A percentile compares a stretch with the other conserved stretches of the same genome.
Conservation (phyloP, 1,140 invertebrate species). For the Diorhabda sublineata region DNA sequence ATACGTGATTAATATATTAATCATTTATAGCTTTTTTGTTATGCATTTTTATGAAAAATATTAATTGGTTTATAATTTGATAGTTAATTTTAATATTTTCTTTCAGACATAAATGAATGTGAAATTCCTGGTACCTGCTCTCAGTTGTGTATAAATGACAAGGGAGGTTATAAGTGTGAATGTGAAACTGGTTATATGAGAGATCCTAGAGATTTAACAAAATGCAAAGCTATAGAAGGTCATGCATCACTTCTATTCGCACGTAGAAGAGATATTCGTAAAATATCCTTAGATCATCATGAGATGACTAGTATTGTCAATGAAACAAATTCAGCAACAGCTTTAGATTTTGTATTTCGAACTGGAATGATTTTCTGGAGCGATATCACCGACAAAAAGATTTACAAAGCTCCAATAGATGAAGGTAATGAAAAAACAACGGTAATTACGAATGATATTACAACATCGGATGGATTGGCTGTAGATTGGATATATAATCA, state of each 20-base stretch:
- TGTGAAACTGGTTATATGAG: slow-evolving; percentile 83
- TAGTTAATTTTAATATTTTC: not conserved
- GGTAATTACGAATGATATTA: slow-evolving; percentile 77
- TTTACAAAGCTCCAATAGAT: slow-evolving; percentile 89
- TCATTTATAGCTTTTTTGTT: too few relatives aligned
- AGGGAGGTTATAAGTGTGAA: slow-evolving; percentile 89
- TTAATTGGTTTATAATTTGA: not conserved
- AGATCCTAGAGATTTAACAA: slow-evolving; percentile 75
- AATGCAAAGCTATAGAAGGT: slow-evolving; percentile 84
- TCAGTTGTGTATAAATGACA: slow-evolving; percentile 86
- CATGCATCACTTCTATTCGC: slow-evolving; percentile 82
- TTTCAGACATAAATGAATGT: slow-evolving; percentile 86
- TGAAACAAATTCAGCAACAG: slow-evolving; percentile 79
- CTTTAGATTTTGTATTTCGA: slow-evolving; percentile 83
- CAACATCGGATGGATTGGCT: slow-evolving; percentile 88
- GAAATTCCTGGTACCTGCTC: slow-evolving; percentile 83
- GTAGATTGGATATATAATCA: slow-evolving; percentile 97
- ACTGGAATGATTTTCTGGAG: slow-evolving; percentile 94
- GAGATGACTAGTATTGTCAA: slow-evolving; percentile 88
- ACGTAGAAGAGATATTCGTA: slow-evolving; percentile 80
- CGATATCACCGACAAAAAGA: slow-evolving; percentile 83
- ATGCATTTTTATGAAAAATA: too few relatives aligned
- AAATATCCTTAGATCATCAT: slow-evolving; percentile 83
- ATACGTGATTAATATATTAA: too few relatives aligned
- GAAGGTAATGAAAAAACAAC: slow-evolving; percentile 79